Base-by-base conservation (phyloP, 2,888 invertebrate species). In the Ectemnius cavifrons region DNA sequence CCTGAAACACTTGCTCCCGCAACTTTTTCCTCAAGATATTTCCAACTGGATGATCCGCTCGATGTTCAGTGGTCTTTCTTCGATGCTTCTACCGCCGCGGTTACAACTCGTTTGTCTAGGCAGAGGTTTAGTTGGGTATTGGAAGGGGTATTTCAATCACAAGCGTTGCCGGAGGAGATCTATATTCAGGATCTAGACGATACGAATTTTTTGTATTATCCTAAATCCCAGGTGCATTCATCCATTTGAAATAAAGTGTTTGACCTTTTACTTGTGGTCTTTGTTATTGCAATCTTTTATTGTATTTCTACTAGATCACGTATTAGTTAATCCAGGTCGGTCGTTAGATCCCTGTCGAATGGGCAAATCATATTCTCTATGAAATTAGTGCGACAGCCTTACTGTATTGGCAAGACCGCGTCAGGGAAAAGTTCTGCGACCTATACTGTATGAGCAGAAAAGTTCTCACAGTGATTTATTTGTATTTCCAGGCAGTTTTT, bases 101-200 rank as follows among this genome's bases (percentile, higher is more conserved):
- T 92, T 93, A 91, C 92, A 92, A 91, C 93, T 93, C 91, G 93
- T 94, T 93, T 93, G 92, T 92, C 92, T 93, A 90, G 92, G 93
- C 92, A 94, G 93, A 93, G 94, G 94, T 93, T 94, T 94, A 93
- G 94, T 95, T 93, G 95, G 95, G 92, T 93, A 93, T 93, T 95
- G 95, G 95, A 95, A 93, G 93, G 95, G 95, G 92, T 95, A 94
- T 94, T 95, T 95, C 93, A 95, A 94, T 94, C 94, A 94, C 93
- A 95, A 94, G 93, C 93, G 94, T 92, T 93, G 93, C 93, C 94
- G 94, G 93, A 94, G 95, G 92, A 93, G 93, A 84, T 82, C 67
- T 80, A 72, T 80, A 74, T 80, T 79, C 69, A 77, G 14, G 65
- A 71, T 75, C 78, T 86, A 85, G 80, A 76, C 65, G 61, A 79